Evolutionary conservation across 64 coral and sea anemone genomes (phyloP).

Genomic region (Catalaphyllia jardinei): DNA sequence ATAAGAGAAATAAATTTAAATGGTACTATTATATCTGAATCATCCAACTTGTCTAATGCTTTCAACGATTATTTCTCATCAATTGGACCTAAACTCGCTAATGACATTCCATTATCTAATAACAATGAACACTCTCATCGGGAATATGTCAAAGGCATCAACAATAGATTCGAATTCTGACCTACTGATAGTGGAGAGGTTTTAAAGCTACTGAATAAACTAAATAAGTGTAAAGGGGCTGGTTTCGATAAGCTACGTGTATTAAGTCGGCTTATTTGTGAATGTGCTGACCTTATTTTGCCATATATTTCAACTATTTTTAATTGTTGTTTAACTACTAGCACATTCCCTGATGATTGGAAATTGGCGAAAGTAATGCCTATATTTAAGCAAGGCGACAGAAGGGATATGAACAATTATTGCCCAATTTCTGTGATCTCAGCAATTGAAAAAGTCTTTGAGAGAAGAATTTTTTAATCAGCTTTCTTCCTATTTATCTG

Average conservation of each 20-base stretch:
- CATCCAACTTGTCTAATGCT: no score
- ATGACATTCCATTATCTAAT: no score
- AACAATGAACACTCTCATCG: no score
- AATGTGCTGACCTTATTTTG: slow-evolving; percentile 43
- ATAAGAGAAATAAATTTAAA: no score
- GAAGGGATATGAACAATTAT: slow-evolving; percentile 35
- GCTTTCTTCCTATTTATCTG: neutral
- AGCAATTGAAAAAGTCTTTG: slow-evolving; percentile 35
- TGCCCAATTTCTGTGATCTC: no score
- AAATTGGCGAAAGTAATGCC: slow-evolving; percentile 49
- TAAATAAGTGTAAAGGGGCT: slow-evolving; percentile 39
- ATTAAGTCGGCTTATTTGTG: slow-evolving; percentile 13
- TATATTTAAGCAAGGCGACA: slow-evolving; percentile 24
- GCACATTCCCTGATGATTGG: slow-evolving; percentile 1
- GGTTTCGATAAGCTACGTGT: slow-evolving; percentile 35
- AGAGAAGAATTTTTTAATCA: slow-evolving; percentile 33
- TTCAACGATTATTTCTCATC: no score
- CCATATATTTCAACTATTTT: slow-evolving; percentile 29
- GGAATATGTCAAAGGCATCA: no score
- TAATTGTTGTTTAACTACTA: neutral
- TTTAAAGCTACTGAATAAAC: neutral
- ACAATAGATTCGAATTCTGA: no score
- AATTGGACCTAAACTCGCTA: no score
- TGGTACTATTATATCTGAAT: no score
- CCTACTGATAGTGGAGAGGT: no score